Evolutionary conservation across 2,797 vertebrate genomes (phyloP), one percentile per base, ranked within the genome.

Genomic region (Etheostoma nigrum): DNA sequence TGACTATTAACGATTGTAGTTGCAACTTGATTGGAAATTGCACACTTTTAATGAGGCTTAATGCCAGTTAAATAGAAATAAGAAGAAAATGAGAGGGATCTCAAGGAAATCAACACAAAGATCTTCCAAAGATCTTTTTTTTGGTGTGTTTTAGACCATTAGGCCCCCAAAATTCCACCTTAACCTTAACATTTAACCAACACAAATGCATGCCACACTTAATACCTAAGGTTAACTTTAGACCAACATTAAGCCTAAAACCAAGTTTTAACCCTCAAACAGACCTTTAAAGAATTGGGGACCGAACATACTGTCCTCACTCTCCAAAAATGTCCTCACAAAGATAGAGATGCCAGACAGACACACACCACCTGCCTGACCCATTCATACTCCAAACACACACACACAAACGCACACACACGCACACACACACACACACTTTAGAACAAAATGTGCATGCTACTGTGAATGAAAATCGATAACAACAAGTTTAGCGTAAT

Each of bases 401-500:
- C 78, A 47, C 45, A 48, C 47, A 74, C 55, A 47, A 78, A 62
- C 55, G 47, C 62, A 74, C 69, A 33, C 42, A 49, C 61, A 14
- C 69, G 40, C 75, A 4, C 74, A 60, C 68, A 16, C 68, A 58
- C 60, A 72, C 64, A 58, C 57, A 48, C 36, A 21, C 11, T 9
- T 44, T 55, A 6, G 64, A 66, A 67, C 48, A 48, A 60, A 82
- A 63, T 67, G 72, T 81, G 82, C 72, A 76, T 30, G 69, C 59
- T 55, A 75, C 76, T 74, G 59, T 75, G 77, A 85, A 83, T 80
- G 71, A 81, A 89, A 90, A 89, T 90, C 85, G 6, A 91, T 86
- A 86, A 65, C 30, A 83, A 79, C 84, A 89, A 75, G 80, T 85
- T 88, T 83, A 86, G 88, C 77, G 81, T 92, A 88, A 90, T 90